Base-by-base conservation (phyloP, 2,113 vertebrate genomes). In the Oenanthe oenanthe region DNA sequence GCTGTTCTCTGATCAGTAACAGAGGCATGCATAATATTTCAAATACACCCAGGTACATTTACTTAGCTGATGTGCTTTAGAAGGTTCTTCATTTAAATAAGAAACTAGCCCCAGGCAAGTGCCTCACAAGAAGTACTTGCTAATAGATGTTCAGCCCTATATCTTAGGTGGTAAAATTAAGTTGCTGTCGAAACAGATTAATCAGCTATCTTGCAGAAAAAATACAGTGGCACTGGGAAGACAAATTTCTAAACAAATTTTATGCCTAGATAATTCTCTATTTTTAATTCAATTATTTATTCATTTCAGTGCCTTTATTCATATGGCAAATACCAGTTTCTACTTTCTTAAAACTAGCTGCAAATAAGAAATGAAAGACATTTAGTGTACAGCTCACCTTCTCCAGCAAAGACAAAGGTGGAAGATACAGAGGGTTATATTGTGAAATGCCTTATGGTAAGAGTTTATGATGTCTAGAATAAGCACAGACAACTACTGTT, bases 271-370 rank as follows among this genome's bases (percentile, higher is more conserved):
- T 86, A 88, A 95, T 32, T 92, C 74, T 81, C 71, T 26, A 74
- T 93, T 96, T 97, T 86, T 45, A 87, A 93, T 90, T 95, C 68
- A 94, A 93, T 97, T 94, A 97, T 96, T 96, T 96, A 94, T 80
- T 65, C 47, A 85, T 80, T 92, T 96, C 45, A 80, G 26, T 85
- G 48, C 47, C 9, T 84, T 88, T 89, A 84, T 81, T 94, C 62
- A 95, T 96, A 77, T 67, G 66, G 68, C 26, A 93, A 90, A 32
- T 32, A 75, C 19, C n/a, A 94, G 19, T 25, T 60, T 62, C 68
- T 88, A 70, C 76, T 93, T 89, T 92, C 50, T 94, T 94, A 95
- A 92, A 61, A 57, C 17, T n/a, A 66, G 15, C 13, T 74, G 85
- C 80, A 89, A 97, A 91, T 89, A 91, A 94, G 51, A 85, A 87